Conservation (phyloP, 2,888 invertebrate species). For the Hetaerina titia region DNA sequence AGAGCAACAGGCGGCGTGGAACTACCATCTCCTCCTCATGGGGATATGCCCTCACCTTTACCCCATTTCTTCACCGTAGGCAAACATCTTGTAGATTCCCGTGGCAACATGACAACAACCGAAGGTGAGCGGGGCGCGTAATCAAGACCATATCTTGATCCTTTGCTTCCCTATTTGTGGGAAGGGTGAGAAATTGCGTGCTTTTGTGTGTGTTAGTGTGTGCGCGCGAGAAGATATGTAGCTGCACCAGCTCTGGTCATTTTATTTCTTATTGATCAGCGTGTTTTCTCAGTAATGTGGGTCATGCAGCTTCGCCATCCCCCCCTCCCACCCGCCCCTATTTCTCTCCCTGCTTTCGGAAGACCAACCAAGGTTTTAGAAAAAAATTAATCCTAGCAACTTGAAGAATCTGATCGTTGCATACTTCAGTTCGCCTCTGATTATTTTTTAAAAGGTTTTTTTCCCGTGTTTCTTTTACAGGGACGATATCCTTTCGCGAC, state of each 20-base stretch:
- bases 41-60: not conserved
- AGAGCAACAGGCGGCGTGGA: not conserved
- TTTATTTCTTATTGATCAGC: not conserved
- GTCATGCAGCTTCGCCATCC: not conserved
- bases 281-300: constrained; percentile 8
- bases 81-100: not conserved
- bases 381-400: not conserved
- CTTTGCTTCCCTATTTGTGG: not conserved
- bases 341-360: not conserved
- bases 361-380: not conserved
- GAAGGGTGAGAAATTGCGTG: not conserved
- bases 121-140: not conserved
- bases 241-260: not conserved
- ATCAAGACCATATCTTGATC: not conserved
- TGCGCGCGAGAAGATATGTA: not conserved
- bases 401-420: no score
- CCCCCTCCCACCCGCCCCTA: not conserved
- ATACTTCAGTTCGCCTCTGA: no score
- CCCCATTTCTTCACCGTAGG: not conserved
- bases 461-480: no score
- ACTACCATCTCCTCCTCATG: not conserved
- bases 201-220: not conserved
- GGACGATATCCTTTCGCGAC: no score
- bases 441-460: no score
- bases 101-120: not conserved